Base-by-base conservation (phyloP, 64 coral and sea anemone species). In the Pocillopora damicornis region DNA sequence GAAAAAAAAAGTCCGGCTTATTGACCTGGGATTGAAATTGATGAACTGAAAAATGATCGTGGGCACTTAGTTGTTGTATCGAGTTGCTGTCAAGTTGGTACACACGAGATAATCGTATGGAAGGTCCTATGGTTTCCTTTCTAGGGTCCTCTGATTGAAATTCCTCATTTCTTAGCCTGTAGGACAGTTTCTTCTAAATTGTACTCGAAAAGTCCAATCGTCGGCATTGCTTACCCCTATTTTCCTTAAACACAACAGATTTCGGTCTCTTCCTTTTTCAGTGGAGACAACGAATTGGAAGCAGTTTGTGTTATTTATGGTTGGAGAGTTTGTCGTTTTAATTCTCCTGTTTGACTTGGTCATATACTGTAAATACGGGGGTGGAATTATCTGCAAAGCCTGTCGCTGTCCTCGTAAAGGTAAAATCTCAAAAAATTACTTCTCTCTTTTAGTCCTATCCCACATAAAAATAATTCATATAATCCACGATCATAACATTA, bases 341-440 rank as follows among this genome's bases (percentile, higher is more conserved):
- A 12, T 72, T 58, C 12, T 85, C 11, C 20, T 85, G 11, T 85
- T 72, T 85, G 81, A 85, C 16, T 58, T 85, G 35, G 58, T 58
- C 81, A 63, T 72, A 12, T 73, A 22, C 18, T 15, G 65, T 16
- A 72, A 11, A 85, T 66, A 59, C 22, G 6, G 72, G 0, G 45
- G 57, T 26, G 81, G 81, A 85, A 14, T 51, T 6, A 85, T 85
- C 13, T 3, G 51, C 22, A 18, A 0, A 18, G 58, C 56, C 18
- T 85, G 81, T 22, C 1, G 10, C 58, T 16, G 20, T n/a, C n/a
- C 37, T 6, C 38, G 18, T 30, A 85, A 85, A 72, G 81, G 81
- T 85, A 85, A 1, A n/a, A 45, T 82, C 60, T 26, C 13, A 13
- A 59, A 13, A 26, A n/a, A 26, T 18, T 25, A 60, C 9, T 4